Base-by-base conservation (phyloP, 2,888 invertebrate genomes). In the Callinectes sapidus region DNA sequence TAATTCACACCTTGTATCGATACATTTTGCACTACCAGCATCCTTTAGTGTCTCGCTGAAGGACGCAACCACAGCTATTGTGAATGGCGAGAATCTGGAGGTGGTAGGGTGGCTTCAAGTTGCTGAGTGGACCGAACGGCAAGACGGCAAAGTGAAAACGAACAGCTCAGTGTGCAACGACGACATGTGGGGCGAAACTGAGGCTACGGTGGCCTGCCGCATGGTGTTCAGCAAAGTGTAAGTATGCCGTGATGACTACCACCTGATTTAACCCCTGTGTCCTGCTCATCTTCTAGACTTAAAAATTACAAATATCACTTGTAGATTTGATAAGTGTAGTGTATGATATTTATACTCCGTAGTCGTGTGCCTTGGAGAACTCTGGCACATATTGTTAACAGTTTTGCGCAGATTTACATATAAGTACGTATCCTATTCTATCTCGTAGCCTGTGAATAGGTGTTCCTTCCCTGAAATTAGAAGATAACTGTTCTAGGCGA, bases 141-240 rank as follows among this genome's bases (percentile, higher is more conserved):
- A 2, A 0, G 8, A n/a, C 32, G 28, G 13, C n/a, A 28, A 10
- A 23, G 71, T 77, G 71, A 77, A 1, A n/a, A 77, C 28, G 2
- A 77, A 77, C 71, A 77, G 71, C 28, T 77, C 71, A n/a, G 71
- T 77, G 71, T 77, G 71, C 28, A 77, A 77, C 28, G 71, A 77
- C n/a, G 71, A 10, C 13, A 13, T 28, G 28, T 77, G 71, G 71
- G 71, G 71, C 71, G 28, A n/a, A 6, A 10, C n/a, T 77, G 71
- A 77, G n/a, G 71, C 71, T 10, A 28, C 6, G 71, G 71, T 77
- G 1, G 71, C 71, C 71, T 77, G 71, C 10, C 71, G 71, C 71
- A 77, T 77, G 71, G 71, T 77, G 28, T 77, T 77, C 28, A n/a
- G 32, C 13, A n/a, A 77, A n/a, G 32, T 28, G 71, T 77, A 77